Evolutionary conservation across 2,888 invertebrate genomes (phyloP).

Genomic region (Aleiodes leptofemur): DNA sequence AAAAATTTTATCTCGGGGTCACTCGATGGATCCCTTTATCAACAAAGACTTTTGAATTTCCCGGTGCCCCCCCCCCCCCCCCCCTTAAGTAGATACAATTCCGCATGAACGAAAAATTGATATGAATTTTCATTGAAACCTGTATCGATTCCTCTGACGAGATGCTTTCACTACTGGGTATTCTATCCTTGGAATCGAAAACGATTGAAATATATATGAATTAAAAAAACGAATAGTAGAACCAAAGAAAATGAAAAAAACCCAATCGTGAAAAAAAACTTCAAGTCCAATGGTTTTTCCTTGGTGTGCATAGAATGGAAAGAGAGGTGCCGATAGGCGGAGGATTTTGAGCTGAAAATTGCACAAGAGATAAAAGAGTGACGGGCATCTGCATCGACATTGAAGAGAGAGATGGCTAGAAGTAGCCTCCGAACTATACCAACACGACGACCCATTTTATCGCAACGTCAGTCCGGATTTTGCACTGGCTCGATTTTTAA

Average conservation of each 20-base stretch:
- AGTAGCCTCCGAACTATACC: slow-evolving; percentile 36
- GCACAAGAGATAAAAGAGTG: slow-evolving; percentile 54
- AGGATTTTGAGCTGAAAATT: slow-evolving; percentile 55
- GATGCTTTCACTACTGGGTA: too few relatives aligned
- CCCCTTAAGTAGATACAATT: too few relatives aligned
- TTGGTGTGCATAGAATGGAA: slow-evolving; percentile 19
- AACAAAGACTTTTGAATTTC: too few relatives aligned
- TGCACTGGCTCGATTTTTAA: slow-evolving; percentile 24
- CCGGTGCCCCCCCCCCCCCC: too few relatives aligned
- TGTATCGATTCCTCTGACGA: too few relatives aligned
- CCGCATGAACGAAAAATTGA: too few relatives aligned
- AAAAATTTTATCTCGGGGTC: too few relatives aligned
- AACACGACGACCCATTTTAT: slow-evolving; percentile 49
- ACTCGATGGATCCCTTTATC: too few relatives aligned
- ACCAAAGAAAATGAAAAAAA: not conserved
- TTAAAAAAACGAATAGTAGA: not conserved
- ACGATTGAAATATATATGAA: slow-evolving; percentile 17
- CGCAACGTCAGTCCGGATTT: slow-evolving; percentile 44
- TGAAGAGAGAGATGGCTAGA: slow-evolving; percentile 15
- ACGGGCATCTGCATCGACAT: slow-evolving; percentile 50
- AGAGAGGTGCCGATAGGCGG: slow-evolving; percentile 46
- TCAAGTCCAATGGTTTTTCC: slow-evolving; percentile 24
- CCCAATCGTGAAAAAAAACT: not conserved
- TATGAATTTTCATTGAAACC: too few relatives aligned
- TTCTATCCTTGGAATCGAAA: not conserved